phyloP scores from a whole-genome alignment of 2,888 invertebrate genomes.

The Luperina testacea region DNA sequence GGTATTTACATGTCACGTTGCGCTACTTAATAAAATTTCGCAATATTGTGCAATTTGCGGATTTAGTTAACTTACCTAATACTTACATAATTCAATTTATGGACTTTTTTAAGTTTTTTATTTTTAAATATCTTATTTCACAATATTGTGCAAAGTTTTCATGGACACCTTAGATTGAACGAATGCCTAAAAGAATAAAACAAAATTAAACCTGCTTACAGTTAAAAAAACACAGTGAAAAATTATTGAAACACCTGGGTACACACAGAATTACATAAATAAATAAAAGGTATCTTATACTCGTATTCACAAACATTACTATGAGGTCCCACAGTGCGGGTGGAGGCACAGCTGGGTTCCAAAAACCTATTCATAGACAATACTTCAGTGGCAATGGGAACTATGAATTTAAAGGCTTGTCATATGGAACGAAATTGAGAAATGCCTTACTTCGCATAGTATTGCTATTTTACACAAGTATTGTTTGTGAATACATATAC shows the following conservation, averaged over 20 bases:
- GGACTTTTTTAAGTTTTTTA: background rate
- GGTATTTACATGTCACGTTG: conserved; percentile 5
- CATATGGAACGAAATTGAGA: background rate
- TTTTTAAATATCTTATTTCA: background rate
- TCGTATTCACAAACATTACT: background rate
- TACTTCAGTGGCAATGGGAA: background rate
- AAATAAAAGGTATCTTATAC: background rate
- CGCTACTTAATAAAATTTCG: conserved; percentile 13
- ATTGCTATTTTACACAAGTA: background rate
- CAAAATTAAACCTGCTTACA: background rate
- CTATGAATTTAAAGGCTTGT: no score
- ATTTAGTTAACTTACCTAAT: background rate
- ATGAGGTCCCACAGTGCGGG: background rate
- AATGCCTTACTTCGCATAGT: background rate
- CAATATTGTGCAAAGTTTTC: background rate
- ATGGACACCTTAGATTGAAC: background rate
- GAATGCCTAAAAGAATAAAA: background rate
- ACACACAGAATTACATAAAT: background rate
- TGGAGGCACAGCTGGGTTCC: background rate
- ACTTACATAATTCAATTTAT: background rate
- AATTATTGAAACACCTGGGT: background rate
- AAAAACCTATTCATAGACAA: background rate
- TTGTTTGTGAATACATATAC: background rate
- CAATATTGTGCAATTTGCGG: conserved; percentile 32
- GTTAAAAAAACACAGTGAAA: background rate